Evolutionary conservation across 2,888 invertebrate genomes (phyloP).

Genomic region (Doris montereyensis): DNA sequence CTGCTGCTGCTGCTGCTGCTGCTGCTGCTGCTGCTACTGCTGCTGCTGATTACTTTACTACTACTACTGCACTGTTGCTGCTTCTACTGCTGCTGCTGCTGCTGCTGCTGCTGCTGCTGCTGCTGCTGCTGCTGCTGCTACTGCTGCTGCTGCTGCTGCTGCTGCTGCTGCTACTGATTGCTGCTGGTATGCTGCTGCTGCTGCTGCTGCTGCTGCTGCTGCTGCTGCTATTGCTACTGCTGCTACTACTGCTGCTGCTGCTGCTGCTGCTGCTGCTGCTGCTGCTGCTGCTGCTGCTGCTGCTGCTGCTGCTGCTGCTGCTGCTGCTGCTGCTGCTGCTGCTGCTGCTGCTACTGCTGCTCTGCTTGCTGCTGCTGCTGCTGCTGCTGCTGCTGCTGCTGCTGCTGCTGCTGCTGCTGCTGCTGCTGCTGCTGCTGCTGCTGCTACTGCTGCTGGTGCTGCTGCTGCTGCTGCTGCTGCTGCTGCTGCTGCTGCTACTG

Average conservation of each 20-base stretch:
- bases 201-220: background rate
- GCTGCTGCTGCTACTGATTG: background rate
- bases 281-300: constrained; percentile 18
- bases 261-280: constrained; percentile 21
- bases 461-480: constrained; percentile 18
- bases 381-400: constrained; percentile 2
- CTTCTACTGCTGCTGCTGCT: background rate
- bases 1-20: background rate
- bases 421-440: constrained; percentile 13
- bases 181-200: background rate
- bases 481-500: background rate
- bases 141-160: background rate
- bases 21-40: background rate
- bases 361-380: background rate
- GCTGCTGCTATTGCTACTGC: background rate
- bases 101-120: background rate
- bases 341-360: constrained; percentile 1
- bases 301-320: background rate
- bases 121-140: background rate
- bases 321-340: background rate
- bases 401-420: constrained; percentile 2
- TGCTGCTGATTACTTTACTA: background rate
- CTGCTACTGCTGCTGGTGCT: constrained; percentile 15
- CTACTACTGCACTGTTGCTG: background rate
- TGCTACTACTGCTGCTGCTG: constrained; percentile 9